phyloP scores from a whole-genome alignment of 1,140 invertebrate genomes.

The Adelges cooleyi region DNA sequence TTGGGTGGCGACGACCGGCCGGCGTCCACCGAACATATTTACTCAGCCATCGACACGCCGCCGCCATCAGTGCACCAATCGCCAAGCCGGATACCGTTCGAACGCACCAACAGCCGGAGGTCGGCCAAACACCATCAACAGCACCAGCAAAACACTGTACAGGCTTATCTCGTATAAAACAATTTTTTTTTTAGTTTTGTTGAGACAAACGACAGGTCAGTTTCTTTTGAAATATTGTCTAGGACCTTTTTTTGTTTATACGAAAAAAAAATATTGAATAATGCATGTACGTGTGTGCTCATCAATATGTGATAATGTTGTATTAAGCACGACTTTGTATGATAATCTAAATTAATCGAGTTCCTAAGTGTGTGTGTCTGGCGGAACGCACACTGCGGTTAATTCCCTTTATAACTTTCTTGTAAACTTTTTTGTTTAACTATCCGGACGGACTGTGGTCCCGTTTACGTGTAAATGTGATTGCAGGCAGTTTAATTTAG shows the following conservation, averaged over 20 bases:
- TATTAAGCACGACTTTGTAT: constrained; percentile 26
- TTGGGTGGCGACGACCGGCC: constrained; percentile 44
- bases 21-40: constrained; percentile 60
- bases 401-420: constrained; percentile 26
- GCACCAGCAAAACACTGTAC: constrained; percentile 13
- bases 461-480: constrained; percentile 15
- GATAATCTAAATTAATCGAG: constrained; percentile 10
- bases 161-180: constrained; percentile 13
- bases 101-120: constrained; percentile 30
- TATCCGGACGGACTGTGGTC: not conserved
- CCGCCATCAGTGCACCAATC: constrained; percentile 49
- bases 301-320: constrained; percentile 27
- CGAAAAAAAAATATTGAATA: not conserved
- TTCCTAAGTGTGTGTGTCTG: constrained; percentile 20
- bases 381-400: constrained; percentile 2
- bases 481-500: not conserved
- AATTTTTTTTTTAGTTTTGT: not conserved
- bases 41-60: constrained; percentile 74
- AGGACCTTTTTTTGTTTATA: not conserved
- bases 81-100: constrained; percentile 38
- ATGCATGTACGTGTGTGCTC: constrained; percentile 22
- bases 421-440: constrained; percentile 6
- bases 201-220: not conserved
- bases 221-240: not conserved
- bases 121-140: not conserved